Conservation (phyloP, 2,888 invertebrate species). For the Rhopalosiphum nymphaeae region DNA sequence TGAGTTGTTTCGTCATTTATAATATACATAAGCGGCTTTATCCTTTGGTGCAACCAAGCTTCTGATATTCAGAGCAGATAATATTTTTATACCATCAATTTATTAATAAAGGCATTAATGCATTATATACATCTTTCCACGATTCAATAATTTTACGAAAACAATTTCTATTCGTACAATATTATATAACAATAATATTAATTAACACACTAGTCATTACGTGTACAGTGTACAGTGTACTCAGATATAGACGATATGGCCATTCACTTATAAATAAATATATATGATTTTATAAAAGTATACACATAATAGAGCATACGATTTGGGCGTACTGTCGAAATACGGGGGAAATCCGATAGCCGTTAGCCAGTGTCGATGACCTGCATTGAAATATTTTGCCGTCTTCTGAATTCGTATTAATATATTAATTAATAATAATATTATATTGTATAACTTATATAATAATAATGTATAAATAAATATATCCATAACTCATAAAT, state of each 20-base stretch:
- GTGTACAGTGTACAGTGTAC: neutral
- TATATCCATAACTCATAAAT: neutral
- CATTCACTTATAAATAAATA: neutral
- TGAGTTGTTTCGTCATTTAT: no score
- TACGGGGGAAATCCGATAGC: neutral
- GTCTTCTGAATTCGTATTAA: neutral
- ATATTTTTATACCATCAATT: neutral
- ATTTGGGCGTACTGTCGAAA: neutral
- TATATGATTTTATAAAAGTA: neutral
- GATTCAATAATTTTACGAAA: neutral
- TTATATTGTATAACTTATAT: neutral
- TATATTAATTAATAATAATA: neutral
- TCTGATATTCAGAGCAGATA: neutral
- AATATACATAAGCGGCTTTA: neutral
- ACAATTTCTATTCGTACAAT: neutral
- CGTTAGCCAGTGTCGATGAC: constrained; percentile 2
- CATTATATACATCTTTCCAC: neutral
- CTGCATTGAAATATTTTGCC: neutral
- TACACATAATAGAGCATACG: neutral
- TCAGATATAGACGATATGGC: neutral
- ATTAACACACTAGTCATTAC: neutral
- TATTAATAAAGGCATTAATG: neutral
- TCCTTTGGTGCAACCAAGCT: neutral
- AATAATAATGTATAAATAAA: neutral
- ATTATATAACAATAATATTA: neutral